These are phyloP conservation scores for Haliaeetus leucogaster DNA, from an alignment of 2,113 vertebrate species.

Conservation along the genomic window DNA sequence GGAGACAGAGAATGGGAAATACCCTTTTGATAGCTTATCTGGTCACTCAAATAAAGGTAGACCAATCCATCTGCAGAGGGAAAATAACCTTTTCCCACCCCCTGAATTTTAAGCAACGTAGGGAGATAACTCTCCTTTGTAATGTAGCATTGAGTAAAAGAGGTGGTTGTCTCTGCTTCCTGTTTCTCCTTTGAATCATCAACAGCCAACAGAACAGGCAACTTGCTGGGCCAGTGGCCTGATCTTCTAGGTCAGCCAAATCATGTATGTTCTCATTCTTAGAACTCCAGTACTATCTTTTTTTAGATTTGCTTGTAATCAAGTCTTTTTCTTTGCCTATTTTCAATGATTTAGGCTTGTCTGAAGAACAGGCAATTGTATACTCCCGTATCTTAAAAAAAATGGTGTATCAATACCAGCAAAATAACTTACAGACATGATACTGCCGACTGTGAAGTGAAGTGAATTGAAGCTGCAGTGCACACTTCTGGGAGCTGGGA, in stretches of 20 bases:
- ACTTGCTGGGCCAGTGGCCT: background rate
- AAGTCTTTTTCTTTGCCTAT: background rate
- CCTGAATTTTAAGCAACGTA: background rate
- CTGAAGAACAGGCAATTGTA: background rate
- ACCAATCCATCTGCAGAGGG: background rate
- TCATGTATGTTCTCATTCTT: background rate
- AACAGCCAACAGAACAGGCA: background rate
- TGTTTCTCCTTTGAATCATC: background rate
- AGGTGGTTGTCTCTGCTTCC: background rate
- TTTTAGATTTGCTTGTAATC: background rate
- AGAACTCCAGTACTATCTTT: background rate
- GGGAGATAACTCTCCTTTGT: background rate
- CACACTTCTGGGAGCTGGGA: slow-evolving; percentile 2
- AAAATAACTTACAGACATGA: background rate
- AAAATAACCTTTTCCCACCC: background rate
- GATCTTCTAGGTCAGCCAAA: background rate
- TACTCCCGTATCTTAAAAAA: background rate
- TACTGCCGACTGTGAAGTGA: background rate
- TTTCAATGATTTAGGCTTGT: background rate
- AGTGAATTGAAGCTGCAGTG: slow-evolving; percentile 7
- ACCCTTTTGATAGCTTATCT: background rate
- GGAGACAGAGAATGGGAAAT: background rate
- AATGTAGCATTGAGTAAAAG: background rate
- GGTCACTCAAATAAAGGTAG: background rate
- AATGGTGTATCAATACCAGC: background rate